Evolutionary conservation across 2,888 invertebrate genomes (phyloP).

Genomic region (Sphaerophoria taeniata): DNA sequence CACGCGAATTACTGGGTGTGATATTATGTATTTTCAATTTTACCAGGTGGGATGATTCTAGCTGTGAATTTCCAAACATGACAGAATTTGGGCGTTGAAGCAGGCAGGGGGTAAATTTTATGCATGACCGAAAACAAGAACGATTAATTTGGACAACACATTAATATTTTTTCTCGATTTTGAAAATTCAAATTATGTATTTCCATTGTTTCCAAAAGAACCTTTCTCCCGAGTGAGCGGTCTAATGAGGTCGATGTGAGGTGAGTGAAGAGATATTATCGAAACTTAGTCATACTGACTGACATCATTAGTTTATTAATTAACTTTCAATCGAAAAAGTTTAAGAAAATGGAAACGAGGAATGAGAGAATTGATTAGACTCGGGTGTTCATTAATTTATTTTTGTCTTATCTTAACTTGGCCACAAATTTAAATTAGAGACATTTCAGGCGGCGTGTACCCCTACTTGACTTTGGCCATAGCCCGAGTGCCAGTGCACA

Average conservation of each 20-base stretch:
- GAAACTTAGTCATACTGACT: conserved; percentile 27
- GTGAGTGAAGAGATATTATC: conserved; percentile 18
- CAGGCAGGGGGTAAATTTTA: conserved; percentile 50
- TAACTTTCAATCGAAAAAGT: conserved; percentile 34
- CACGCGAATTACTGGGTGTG: conserved; percentile 41
- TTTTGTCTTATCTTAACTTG: conserved; percentile 35
- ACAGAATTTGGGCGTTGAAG: neutral
- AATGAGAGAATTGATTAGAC: conserved; percentile 52
- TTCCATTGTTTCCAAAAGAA: neutral
- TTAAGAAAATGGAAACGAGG: conserved; percentile 22
- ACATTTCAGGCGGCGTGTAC: conserved; percentile 7
- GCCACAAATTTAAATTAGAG: conserved; percentile 47
- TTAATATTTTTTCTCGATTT: conserved; percentile 34
- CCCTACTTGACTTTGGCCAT: neutral
- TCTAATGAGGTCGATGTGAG: conserved; percentile 50
- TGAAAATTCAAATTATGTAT: conserved; percentile 3
- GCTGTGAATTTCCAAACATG: neutral
- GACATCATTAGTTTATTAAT: conserved; percentile 56
- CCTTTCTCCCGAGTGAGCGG: neutral
- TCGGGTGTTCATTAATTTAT: conserved; percentile 59
- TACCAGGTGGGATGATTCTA: neutral
- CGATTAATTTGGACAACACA: conserved; percentile 58
- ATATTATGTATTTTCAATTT: conserved; percentile 9
- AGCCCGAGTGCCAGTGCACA: too few relatives aligned
- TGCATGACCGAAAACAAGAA: conserved; percentile 27